Base-by-base conservation (phyloP, 1,140 invertebrate species). In the Maconellicoccus hirsutus region DNA sequence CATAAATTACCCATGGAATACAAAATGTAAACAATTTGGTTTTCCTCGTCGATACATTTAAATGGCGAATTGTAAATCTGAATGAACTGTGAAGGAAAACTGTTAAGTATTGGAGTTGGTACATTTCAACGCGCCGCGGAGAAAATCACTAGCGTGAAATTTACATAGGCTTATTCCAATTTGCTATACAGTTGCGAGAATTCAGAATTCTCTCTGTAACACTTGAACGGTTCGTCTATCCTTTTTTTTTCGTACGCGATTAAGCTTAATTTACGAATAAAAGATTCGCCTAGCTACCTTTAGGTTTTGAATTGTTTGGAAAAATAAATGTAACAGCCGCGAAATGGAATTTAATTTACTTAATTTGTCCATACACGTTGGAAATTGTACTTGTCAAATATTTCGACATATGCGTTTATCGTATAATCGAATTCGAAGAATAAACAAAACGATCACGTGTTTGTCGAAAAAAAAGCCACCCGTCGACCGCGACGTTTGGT, bases 361-460 rank as follows among this genome's bases (percentile, higher is more conserved):
- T 52, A 52, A 52, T 52, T 52, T 19, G 42, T 16, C 12, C 4
- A 52, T 38, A 7, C 14, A 14, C 33, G 33, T 16, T 16, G 42
- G 4, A 16, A 14, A 3, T 2, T 16, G 4, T 3, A 16, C 42
- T 52, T 16, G 42, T 52, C 42, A 52, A 52, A 52, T 52, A 52
- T 52, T 52, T 52, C 42, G 42, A 52, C 42, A 52, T 16, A 52
- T 19, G 4, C n/a, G n/a, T 16, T 6, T 52, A 52, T 14, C n/a
- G 42, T 16, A 14, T 52, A 52, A 52, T 52, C 42, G 42, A 52
- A 52, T 52, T 8, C n/a, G 42, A 52, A 4, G n/a, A 52, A 52
- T 52, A 52, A 52, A 52, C 42, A 52, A 52, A 52, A 52, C 42
- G 42, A 52, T 52, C 42, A 52, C 42, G 42, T 16, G 42, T 52